Evolutionary conservation across 2,888 invertebrate genomes (phyloP).

Genomic region (Exephanes ischioxanthus): DNA sequence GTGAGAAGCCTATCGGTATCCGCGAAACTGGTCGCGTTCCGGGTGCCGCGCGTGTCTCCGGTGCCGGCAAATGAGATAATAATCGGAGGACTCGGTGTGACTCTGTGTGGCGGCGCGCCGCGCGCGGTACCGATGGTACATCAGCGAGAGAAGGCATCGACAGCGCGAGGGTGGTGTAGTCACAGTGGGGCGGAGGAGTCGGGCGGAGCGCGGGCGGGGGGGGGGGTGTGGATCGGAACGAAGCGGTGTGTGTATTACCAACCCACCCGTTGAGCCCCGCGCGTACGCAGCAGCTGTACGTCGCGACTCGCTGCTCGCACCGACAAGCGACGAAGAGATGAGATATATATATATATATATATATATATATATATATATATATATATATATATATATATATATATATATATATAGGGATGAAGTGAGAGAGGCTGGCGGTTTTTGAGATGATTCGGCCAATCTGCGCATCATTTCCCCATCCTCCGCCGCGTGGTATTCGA

Average conservation of each 20-base stretch:
- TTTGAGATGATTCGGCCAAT: conserved; percentile 85
- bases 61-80: conserved; percentile 84
- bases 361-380: conserved; percentile 27
- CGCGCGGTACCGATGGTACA: conserved; percentile 69
- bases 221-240: conserved; percentile 58
- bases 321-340: conserved; percentile 53
- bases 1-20: not conserved
- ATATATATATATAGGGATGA: conserved; percentile 12
- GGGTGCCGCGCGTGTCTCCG: conserved; percentile 69
- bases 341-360: not conserved
- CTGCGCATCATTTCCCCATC: conserved; percentile 85
- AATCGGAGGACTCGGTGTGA: conserved; percentile 80
- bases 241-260: conserved; percentile 35
- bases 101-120: conserved; percentile 76
- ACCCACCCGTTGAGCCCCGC: conserved; percentile 45
- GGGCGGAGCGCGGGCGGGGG: conserved; percentile 35
- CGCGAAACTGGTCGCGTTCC: not conserved
- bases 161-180: conserved; percentile 48
- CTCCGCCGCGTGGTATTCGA: conserved; percentile 65
- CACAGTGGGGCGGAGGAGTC: conserved; percentile 40
- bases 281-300: conserved; percentile 53
- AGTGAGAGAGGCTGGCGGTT: conserved; percentile 80
- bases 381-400: conserved; percentile 41
- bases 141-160: conserved; percentile 44
- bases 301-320: conserved; percentile 56